Evolutionary conservation across 2,888 invertebrate species (phyloP), one percentile per base, ranked within the genome.

Genomic region (Slavum lentiscoides): DNA sequence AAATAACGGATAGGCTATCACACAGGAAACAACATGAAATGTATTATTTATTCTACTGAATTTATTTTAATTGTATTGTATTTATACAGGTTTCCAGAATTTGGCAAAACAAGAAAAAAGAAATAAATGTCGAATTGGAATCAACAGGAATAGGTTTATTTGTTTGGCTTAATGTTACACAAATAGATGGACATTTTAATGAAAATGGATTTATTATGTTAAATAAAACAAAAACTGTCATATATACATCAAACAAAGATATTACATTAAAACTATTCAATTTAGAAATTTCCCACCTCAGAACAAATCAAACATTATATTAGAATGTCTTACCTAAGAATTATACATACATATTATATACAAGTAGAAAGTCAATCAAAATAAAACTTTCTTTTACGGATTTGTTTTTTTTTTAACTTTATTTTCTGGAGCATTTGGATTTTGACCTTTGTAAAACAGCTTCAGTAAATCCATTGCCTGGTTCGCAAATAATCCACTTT

Each of bases 391-490:
- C 67, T 43, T 82, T 67, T 70, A 61, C 23, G 5, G 53, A 67
- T 68, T 66, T 39, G 19, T 83, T 82, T 84, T 84, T 66, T 86
- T 87, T 86, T 91, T 93, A 8, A 88, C 88, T 87, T 93, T 93
- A 30, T 89, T 86, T 82, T 90, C 88, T 8, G 95, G 94, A 8
- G 93, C 95, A 85, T 91, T 91, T 0, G 96, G 96, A 89, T 99
- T 99, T 84, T 92, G 92, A 58, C 96, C 96, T 87, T 94, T 94
- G 87, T 99, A 99, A 89, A 99, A 99, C 83, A 92, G 89, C 87
- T 97, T 97, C 11, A 99, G 88, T 84, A 99, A 88, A 64, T 89
- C 86, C 90, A 99, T 93, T 39, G 98, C 96, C 86, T 94, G 92
- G 37, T 92, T 91, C 8, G 91, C 91, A 66, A 82, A 83, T 39